Conservation (phyloP, 2,113 vertebrate genomes). For the Poecile atricapillus region DNA sequence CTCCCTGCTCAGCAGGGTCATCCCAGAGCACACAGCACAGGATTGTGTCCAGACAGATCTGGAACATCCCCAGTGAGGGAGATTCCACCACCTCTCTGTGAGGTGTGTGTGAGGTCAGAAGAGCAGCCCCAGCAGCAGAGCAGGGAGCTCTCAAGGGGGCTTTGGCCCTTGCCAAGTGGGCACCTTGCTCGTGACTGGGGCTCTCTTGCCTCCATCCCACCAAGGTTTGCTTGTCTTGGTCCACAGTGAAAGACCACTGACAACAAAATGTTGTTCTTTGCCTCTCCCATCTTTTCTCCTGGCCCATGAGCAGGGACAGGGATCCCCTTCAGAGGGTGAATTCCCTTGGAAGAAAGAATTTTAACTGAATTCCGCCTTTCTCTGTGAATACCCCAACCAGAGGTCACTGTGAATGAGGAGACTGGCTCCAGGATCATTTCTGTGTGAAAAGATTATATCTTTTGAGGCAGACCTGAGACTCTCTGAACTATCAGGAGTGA, state of each 20-base stretch:
- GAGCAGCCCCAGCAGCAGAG: background rate
- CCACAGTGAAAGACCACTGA: background rate
- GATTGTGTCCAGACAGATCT: background rate
- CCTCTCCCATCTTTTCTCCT: background rate
- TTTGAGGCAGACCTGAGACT: background rate
- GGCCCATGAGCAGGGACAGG: background rate
- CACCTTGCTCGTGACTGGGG: accelerated
- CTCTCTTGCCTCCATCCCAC: background rate
- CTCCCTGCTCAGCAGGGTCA: background rate
- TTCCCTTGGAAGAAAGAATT: background rate
- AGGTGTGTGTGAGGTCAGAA: background rate
- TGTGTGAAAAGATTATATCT: background rate
- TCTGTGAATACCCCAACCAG: background rate
- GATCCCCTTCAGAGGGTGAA: background rate
- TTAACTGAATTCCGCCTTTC: background rate
- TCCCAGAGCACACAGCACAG: background rate
- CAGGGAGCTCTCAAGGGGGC: background rate
- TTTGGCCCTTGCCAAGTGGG: too few relatives aligned
- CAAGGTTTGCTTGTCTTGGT: background rate
- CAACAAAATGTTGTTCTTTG: background rate
- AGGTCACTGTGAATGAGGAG: background rate
- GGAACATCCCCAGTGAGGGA: background rate
- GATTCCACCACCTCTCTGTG: background rate
- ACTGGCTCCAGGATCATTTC: background rate
- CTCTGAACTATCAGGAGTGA: background rate